Percentiles rank a stretch among this genome's conserved stretches.
phyloP scores from a whole-genome alignment of 2,113 vertebrate species.

The Dolichallabes microphthalmus region DNA sequence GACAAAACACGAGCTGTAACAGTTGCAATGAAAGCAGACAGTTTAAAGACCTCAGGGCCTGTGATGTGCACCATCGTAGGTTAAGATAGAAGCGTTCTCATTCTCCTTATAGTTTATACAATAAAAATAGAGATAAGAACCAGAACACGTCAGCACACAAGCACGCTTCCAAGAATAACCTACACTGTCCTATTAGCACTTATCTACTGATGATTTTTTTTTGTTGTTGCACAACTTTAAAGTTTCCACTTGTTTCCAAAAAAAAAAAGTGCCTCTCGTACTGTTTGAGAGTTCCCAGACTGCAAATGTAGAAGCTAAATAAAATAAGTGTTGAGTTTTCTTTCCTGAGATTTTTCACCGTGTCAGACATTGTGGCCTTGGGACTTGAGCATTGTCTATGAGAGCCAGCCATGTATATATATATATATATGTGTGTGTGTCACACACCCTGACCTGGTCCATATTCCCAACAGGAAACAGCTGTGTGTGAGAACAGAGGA shows the following conservation, averaged over 20 bases:
- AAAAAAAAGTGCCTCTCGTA: background rate
- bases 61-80: background rate
- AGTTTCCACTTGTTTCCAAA: background rate
- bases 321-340: constrained; percentile 45
- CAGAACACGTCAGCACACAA: constrained; percentile 6
- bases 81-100: background rate
- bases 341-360: constrained; percentile 46
- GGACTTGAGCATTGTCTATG: constrained; percentile 50
- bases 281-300: constrained; percentile 14
- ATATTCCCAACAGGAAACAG: constrained; percentile 62
- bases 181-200: constrained; percentile 11
- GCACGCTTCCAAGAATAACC: constrained; percentile 39
- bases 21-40: background rate
- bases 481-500: constrained; percentile 59
- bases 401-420: constrained; percentile 40
- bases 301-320: constrained; percentile 29
- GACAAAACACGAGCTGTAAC: constrained; percentile 5
- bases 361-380: constrained; percentile 50
- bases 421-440: constrained; percentile 41
- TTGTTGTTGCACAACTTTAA: constrained; percentile 35
- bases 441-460: constrained; percentile 48
- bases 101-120: constrained; percentile 6
- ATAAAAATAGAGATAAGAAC: constrained; percentile 18
- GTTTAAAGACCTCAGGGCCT: background rate
- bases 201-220: constrained; percentile 40